Evolutionary conservation across 2,888 invertebrate genomes (phyloP), one percentile per base, ranked within the genome.

Genomic region (Pediacus dermestoides): DNA sequence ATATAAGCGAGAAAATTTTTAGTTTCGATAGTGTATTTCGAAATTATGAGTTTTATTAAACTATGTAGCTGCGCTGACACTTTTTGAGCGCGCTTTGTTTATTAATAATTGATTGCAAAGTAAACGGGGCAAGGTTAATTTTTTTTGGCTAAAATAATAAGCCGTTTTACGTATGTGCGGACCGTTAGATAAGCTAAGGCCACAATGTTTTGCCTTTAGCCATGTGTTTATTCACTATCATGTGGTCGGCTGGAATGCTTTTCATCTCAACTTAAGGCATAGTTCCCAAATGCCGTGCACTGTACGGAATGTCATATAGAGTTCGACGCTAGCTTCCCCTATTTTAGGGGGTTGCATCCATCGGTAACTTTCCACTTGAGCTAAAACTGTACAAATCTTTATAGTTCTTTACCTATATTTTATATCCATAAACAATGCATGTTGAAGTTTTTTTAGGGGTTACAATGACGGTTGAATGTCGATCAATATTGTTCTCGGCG

Each of bases 221-320:
- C 58, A 56, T 64, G 60, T 65, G 65, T 65, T 67, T 66, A 65
- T 65, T 64, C 65, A 64, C 63, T 62, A 64, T 66, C 63, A 64
- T 66, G 66, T 64, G 67, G 66, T 66, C 60, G 53, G 57, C 39
- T 52, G 67, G 68, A 68, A 68, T 68, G 66, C 67, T 62, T 68
- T 68, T 68, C 66, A 68, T 66, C 67, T 65, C 59, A 67, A 68
- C 64, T 68, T 67, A 64, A 66, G 64, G 66, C 67, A 68, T 67
- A 68, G 67, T 68, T 68, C 60, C 57, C 55, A 61, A 61, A 67
- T 67, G 64, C 68, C 67, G 58, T 58, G 59, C 61, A 56, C 55
- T 56, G 58, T 53, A 57, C 55, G 67, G 67, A 67, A 67, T 67
- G 67, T 67, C 67, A 63, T 66, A 64, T 63, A 64, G 60, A 61